Conservation (phyloP, 2,888 invertebrate genomes). For the Acleris sparsana region DNA sequence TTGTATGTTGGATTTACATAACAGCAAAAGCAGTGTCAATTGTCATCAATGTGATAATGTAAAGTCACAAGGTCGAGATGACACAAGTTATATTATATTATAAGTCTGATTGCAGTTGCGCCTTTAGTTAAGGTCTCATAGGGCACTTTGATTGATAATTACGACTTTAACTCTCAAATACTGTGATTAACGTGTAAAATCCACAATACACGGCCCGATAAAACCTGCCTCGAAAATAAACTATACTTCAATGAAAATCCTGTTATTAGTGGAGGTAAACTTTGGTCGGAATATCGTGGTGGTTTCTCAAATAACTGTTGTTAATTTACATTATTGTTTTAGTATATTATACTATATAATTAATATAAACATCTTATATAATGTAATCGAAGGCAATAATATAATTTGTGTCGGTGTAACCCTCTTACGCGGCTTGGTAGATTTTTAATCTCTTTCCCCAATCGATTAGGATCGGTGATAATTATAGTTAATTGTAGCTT, state of each 20-base stretch:
- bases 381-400: slow-evolving; percentile 1
- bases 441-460: neutral
- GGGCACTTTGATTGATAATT: neutral
- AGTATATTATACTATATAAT: no score
- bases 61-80: slow-evolving; percentile 2
- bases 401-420: slow-evolving; percentile 13
- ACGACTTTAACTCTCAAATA: neutral
- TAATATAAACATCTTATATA: neutral
- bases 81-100: slow-evolving; percentile 18
- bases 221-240: no score
- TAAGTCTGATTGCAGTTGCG: neutral
- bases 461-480: neutral
- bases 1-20: slow-evolving; percentile 1
- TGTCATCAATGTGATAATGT: neutral
- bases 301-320: neutral
- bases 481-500: slow-evolving; percentile 5
- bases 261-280: no score
- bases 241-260: no score
- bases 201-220: no score
- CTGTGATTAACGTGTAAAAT: neutral
- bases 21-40: neutral
- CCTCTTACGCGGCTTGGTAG: neutral
- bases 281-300: neutral
- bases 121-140: neutral
- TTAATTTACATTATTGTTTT: neutral